Evolutionary conservation across 2,888 invertebrate species (phyloP).

Genomic region (Thera obeliscata): DNA sequence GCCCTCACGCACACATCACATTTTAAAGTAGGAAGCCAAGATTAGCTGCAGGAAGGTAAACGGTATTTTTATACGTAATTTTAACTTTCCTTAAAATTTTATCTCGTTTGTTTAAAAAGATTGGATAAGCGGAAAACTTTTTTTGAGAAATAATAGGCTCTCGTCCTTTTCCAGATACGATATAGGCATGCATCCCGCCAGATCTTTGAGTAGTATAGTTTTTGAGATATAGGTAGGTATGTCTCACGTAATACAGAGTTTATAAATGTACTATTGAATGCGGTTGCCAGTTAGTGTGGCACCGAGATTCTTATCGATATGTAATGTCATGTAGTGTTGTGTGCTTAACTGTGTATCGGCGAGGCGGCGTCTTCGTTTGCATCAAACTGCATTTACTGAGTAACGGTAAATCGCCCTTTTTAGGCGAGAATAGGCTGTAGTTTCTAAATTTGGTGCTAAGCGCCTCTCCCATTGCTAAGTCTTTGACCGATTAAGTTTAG

Average conservation of each 20-base stretch:
- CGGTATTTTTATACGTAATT: too few relatives aligned
- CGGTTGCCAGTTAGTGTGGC: slow-evolving; percentile 42
- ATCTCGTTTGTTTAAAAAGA: too few relatives aligned
- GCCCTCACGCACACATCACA: not conserved
- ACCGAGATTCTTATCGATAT: slow-evolving; percentile 54
- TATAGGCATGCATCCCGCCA: too few relatives aligned
- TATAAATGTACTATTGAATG: slow-evolving; percentile 39
- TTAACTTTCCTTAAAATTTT: too few relatives aligned
- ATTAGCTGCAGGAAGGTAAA: too few relatives aligned
- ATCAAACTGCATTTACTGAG: slow-evolving; percentile 61
- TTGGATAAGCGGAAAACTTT: not conserved
- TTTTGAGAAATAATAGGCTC: not conserved
- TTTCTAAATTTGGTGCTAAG: slow-evolving; percentile 53
- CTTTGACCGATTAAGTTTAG: slow-evolving; percentile 8
- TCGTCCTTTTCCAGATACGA: too few relatives aligned
- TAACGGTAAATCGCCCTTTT: slow-evolving; percentile 71
- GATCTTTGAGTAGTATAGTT: too few relatives aligned
- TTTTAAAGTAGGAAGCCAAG: too few relatives aligned
- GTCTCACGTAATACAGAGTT: too few relatives aligned
- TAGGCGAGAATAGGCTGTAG: slow-evolving; percentile 50
- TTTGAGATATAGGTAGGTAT: too few relatives aligned
- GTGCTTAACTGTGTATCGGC: slow-evolving; percentile 55
- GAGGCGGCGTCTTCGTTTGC: slow-evolving; percentile 56
- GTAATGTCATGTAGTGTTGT: slow-evolving; percentile 52
- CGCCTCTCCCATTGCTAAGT: slow-evolving; percentile 17